These are phyloP conservation scores for cattle (Bos taurus) DNA, from an alignment of 2,113 vertebrate species.

Conservation along the genomic window ARS-UCD2.0 NC_037357.1:18772001-18772500, in stretches of 20 bases:
- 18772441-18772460: too few species aligned
- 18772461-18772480: too few species aligned
- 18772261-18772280: rapidly evolving
- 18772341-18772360: too few species aligned
- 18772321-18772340: too few species aligned
- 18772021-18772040: not conserved
- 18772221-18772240: rapidly evolving
- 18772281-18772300: rapidly evolving
- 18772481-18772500: too few species aligned
- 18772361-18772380: too few species aligned
- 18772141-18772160: rapidly evolving
- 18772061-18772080: not conserved
- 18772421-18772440: too few species aligned
- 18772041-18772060: rapidly evolving
- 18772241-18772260: rapidly evolving
- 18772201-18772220: too few species aligned
- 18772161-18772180: not conserved
- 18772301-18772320: too few species aligned
- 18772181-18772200: not conserved
- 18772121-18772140: not conserved
- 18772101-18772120: rapidly evolving
- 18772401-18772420: too few species aligned
- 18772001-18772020: not conserved
- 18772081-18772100: not conserved
- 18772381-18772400: too few species aligned